Evolutionary conservation across 1,140 invertebrate genomes (phyloP).

Genomic region (Drosophila sproati): DNA sequence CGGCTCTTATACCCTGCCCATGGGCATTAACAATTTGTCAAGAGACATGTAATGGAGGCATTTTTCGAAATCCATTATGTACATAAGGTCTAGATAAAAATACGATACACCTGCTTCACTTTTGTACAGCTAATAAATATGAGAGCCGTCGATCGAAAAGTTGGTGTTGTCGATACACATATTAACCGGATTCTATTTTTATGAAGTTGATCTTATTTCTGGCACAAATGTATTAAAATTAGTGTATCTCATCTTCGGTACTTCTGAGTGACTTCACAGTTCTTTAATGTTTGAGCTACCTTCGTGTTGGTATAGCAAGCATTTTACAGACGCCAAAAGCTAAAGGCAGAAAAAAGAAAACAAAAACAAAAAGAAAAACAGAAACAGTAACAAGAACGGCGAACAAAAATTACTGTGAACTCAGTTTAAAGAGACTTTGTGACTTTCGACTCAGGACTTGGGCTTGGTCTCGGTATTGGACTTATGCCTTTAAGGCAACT

Average conservation of each 20-base stretch:
- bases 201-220: no score
- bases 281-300: conserved; percentile 4
- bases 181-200: no score
- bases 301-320: conserved; percentile 60
- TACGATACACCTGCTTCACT: background rate
- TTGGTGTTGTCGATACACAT: no score
- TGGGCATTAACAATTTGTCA: background rate
- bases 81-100: no score
- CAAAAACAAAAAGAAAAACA: conserved; percentile 6
- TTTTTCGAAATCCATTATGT: background rate
- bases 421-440: conserved; percentile 38
- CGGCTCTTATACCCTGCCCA: conserved; percentile 7
- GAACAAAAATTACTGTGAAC: conserved; percentile 13
- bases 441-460: conserved; percentile 41
- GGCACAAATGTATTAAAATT: background rate
- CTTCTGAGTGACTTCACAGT: background rate
- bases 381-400: conserved; percentile 2
- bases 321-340: conserved; percentile 53
- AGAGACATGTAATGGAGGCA: background rate
- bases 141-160: no score
- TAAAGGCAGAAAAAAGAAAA: conserved; percentile 30
- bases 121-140: background rate
- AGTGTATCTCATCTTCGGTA: conserved; percentile 18
- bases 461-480: conserved; percentile 34
- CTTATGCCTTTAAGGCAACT: conserved; percentile 37